Evolutionary conservation across 2,797 vertebrate species (phyloP), one percentile per base, ranked within the genome.

Genomic region (Alauda arvensis): DNA sequence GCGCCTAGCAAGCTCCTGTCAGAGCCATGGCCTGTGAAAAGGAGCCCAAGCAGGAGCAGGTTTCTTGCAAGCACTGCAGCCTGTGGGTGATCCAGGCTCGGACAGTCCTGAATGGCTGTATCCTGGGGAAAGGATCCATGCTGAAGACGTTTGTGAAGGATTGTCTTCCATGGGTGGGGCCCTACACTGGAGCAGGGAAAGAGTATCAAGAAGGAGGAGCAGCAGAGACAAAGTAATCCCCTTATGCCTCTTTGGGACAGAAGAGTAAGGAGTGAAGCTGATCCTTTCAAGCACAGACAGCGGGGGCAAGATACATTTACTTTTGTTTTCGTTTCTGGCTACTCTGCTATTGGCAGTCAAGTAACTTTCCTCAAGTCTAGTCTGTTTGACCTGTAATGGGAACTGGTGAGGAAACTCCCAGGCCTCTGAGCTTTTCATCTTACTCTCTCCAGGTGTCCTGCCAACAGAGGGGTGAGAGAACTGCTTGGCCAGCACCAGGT

Each of bases 101-200:
- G 18, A 12, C 31, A 63, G 26, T 26, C 51, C 18, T 65, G 59
- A 56, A 34, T 10, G 28, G 45, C 12, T 55, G 23, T 7, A 49
- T n/a, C 14, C 42, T 25, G 34, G 3, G 19, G 14, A 61, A 74
- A 55, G 8, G 31, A 40, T 16, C 21, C 18, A 24, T 1, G 5
- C 28, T 43, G 11, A 55, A 61, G 9, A 3, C 16, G 6, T 5
- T 12, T 18, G 9, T 3, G 20, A 62, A 43, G 17, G 20, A 33
- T 2, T 16, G n/a, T 23, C n/a, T 43, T n/a, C 14, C 8, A 8
- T 7, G 28, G 18, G 8, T 23, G 14, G 17, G n/a, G 33, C 7
- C 10, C 10, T 24, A 23, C 0, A 2, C 0, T 31, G 33, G 6
- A 67, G 23, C 12, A 49, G 3, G 39, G 6, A 46, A 68, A 55